These are phyloP conservation scores for Protaetia brevitarsis DNA, from an alignment of 1,140 invertebrate species.

Conservation along the genomic window DNA sequence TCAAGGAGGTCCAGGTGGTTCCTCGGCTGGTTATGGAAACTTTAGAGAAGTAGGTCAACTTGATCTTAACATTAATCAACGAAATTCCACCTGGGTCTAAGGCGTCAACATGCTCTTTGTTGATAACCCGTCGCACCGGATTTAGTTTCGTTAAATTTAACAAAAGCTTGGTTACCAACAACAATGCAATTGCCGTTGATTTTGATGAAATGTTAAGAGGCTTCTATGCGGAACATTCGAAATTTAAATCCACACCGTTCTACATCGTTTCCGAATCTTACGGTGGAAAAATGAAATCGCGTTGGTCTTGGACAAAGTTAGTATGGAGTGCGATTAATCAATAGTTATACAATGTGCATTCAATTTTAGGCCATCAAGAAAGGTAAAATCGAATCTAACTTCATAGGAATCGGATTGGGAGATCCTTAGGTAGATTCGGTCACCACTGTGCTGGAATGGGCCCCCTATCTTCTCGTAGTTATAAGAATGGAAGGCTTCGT, in stretches of 20 bases:
- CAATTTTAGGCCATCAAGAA: slow-evolving; percentile 71
- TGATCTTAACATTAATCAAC: slow-evolving; percentile 60
- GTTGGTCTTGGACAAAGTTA: slow-evolving; percentile 72
- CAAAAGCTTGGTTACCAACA: slow-evolving; percentile 59
- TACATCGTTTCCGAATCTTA: slow-evolving; percentile 86
- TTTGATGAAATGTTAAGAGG: slow-evolving; percentile 66
- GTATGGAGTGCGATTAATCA: too few relatives aligned
- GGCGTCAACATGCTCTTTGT: slow-evolving; percentile 73
- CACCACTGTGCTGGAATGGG: slow-evolving; percentile 79
- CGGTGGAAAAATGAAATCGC: slow-evolving; percentile 88
- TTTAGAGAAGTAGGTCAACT: slow-evolving; percentile 74
- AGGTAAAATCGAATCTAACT: slow-evolving; percentile 65
- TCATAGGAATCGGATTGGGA: slow-evolving; percentile 75
- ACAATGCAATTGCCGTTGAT: slow-evolving; percentile 74
- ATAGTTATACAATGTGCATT: slow-evolving; percentile 86
- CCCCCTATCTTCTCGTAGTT: slow-evolving; percentile 66
- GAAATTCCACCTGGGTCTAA: slow-evolving; percentile 73
- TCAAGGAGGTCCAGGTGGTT: slow-evolving; percentile 64
- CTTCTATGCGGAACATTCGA: slow-evolving; percentile 60
- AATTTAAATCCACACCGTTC: slow-evolving; percentile 67
- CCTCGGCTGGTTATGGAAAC: slow-evolving; percentile 74
- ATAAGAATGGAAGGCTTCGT: slow-evolving; percentile 71
- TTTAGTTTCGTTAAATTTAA: slow-evolving; percentile 74
- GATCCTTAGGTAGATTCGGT: slow-evolving; percentile 88
- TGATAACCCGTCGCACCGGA: slow-evolving; percentile 85